Percentiles rank a stretch among this genome's conserved stretches.
These are phyloP conservation scores for Rhincodon typus DNA, from an alignment of 2,797 vertebrate genomes.

Conservation along the genomic window DNA sequence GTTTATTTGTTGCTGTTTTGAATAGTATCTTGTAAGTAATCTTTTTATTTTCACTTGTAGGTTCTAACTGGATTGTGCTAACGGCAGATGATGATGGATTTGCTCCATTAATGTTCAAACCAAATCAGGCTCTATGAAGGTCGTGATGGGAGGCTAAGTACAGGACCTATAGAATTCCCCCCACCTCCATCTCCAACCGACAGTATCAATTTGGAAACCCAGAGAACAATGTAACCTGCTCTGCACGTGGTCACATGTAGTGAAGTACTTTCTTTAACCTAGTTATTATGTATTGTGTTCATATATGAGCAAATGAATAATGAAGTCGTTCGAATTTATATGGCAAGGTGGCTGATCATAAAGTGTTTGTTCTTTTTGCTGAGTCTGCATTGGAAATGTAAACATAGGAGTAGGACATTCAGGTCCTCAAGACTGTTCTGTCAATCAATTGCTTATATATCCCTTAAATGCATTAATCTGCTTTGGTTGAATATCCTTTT, in stretches of 20 bases:
- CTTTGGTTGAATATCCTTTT: not conserved
- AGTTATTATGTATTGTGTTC: not conserved
- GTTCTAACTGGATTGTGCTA: conserved; percentile 78
- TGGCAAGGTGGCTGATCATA: not conserved
- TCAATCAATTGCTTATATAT: not conserved
- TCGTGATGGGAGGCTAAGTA: conserved; percentile 68
- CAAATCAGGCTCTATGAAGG: too few species aligned
- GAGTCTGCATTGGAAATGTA: not conserved
- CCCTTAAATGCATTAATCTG: not conserved
- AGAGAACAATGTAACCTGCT: not conserved
- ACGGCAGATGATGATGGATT: conserved; percentile 81
- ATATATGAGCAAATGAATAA: not conserved
- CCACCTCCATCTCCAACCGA: conserved; percentile 26
- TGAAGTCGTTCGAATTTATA: not conserved
- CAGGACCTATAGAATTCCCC: conserved; percentile 2
- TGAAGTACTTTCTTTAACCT: not conserved
- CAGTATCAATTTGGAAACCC: not conserved
- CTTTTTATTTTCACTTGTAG: conserved; percentile 52
- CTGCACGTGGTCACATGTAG: too few species aligned
- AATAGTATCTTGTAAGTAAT: not conserved
- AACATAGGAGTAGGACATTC: not conserved
- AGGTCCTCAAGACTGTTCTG: not conserved
- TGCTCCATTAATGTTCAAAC: conserved; percentile 72
- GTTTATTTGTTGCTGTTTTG: not conserved
- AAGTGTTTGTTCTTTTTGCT: not conserved